These are phyloP conservation scores for Brachyrhaphis roseni DNA, from an alignment of 2,797 vertebrate genomes.

Conservation along the genomic window DNA sequence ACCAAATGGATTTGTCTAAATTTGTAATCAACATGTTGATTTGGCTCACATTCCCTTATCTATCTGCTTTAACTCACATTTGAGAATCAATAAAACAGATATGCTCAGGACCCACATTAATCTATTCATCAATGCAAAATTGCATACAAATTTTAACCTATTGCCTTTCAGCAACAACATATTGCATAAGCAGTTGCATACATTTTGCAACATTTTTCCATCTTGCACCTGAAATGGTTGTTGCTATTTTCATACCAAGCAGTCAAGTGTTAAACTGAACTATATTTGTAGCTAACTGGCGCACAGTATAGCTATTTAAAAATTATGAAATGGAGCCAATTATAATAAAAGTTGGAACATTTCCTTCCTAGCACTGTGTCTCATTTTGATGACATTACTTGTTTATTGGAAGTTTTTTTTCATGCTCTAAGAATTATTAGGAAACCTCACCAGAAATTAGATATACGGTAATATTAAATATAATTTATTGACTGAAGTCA, in stretches of 20 bases:
- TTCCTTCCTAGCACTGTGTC: background rate
- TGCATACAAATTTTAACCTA: background rate
- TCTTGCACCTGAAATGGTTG: background rate
- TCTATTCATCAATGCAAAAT: background rate
- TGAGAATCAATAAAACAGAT: background rate
- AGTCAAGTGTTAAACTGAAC: background rate
- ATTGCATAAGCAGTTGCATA: background rate
- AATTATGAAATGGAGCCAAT: background rate
- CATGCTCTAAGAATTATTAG: background rate
- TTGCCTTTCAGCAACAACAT: background rate
- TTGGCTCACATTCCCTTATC: background rate
- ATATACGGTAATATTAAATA: no score
- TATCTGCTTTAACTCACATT: background rate
- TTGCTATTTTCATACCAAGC: background rate
- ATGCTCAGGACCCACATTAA: background rate
- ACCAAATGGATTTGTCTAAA: background rate
- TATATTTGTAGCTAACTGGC: background rate
- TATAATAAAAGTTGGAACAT: background rate
- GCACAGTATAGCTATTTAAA: background rate
- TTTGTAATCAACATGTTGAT: background rate
- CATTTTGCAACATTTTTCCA: background rate
- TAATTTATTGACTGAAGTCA: background rate
- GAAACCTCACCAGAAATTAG: background rate
- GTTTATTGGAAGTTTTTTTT: background rate
- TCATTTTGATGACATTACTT: background rate